phyloP scores from a whole-genome alignment of 2,888 invertebrate genomes.

The Apamea monoglypha region DNA sequence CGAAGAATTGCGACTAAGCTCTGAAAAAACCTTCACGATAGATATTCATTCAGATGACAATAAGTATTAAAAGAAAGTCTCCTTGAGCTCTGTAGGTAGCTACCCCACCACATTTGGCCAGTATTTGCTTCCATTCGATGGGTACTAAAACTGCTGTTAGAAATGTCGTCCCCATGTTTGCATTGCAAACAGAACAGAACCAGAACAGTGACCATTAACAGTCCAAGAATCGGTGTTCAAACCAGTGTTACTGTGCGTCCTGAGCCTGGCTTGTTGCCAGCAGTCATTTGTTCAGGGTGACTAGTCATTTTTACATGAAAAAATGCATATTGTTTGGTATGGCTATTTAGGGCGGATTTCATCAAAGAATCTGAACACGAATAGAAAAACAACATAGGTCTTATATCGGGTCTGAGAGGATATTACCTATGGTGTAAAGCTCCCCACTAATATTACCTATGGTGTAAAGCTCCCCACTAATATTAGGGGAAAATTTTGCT shows the following conservation, averaged over 20 bases:
- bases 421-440: background rate
- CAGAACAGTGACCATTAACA: slow-evolving; percentile 23
- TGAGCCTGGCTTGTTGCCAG: slow-evolving; percentile 37
- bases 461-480: background rate
- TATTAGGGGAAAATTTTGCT: background rate
- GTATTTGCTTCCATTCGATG: background rate
- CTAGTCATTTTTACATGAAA: background rate
- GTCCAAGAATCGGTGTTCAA: slow-evolving; percentile 20
- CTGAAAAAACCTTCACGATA: background rate
- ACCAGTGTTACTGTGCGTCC: background rate
- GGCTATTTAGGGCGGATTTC: background rate
- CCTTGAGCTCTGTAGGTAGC: background rate
- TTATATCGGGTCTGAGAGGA: too few relatives aligned
- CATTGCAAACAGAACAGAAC: too few relatives aligned
- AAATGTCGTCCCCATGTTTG: background rate
- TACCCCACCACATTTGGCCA: background rate
- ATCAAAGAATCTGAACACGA: background rate
- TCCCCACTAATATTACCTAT: background rate
- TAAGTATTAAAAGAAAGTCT: background rate
- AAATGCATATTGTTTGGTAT: background rate
- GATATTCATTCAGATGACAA: background rate
- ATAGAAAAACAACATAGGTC: background rate
- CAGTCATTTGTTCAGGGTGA: background rate
- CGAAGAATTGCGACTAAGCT: background rate
- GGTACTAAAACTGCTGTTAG: background rate